Conservation (phyloP, 2,797 vertebrate species). For the Pseudochirops cupreus region DNA sequence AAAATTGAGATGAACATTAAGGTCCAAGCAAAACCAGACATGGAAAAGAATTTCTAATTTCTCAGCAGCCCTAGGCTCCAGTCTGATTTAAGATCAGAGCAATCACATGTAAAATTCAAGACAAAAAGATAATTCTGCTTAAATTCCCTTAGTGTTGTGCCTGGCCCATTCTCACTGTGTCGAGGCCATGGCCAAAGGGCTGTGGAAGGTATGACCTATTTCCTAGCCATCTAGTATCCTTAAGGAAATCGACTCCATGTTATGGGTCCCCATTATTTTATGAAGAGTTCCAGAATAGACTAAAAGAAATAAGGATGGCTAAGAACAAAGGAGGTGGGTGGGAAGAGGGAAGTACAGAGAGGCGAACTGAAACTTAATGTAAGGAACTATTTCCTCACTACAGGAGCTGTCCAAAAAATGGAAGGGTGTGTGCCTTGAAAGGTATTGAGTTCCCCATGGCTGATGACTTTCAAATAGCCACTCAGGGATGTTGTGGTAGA, state of each 20-base stretch:
- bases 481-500: not conserved
- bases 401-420: not conserved
- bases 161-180: not conserved
- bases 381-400: not conserved
- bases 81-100: not conserved
- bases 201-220: not conserved
- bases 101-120: not conserved
- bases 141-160: not conserved
- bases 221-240: not conserved
- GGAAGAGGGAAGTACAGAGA: not conserved
- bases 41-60: not conserved
- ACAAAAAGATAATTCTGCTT: not conserved
- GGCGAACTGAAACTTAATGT: not conserved
- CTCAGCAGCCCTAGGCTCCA: not conserved
- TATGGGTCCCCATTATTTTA: not conserved
- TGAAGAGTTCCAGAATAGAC: not conserved
- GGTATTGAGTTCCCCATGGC: not conserved
- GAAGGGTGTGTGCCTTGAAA: not conserved
- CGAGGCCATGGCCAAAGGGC: not conserved
- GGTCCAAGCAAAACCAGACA: not conserved
- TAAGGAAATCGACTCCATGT: not conserved
- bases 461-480: not conserved
- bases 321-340: not conserved
- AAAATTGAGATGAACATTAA: slow-evolving; percentile 35
- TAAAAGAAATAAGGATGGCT: not conserved